Conservation (phyloP, 2,888 invertebrate genomes). For the Brenthis ino region DNA sequence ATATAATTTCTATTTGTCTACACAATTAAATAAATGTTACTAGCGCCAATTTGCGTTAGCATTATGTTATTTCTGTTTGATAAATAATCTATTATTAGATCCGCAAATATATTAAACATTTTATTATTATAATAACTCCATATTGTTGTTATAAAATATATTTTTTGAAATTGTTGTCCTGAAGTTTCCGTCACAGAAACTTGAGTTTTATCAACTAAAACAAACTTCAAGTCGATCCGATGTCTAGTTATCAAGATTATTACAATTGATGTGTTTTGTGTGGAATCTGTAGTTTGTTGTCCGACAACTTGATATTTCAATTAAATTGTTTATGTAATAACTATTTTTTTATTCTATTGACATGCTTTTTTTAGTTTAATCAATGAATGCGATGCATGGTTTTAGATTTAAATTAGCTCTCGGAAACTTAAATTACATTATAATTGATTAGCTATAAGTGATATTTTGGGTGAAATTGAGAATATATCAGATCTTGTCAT, state of each 20-base stretch:
- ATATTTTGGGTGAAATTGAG: conserved; percentile 29
- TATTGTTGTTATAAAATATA: background rate
- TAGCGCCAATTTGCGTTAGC: background rate
- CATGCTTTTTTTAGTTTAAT: conserved; percentile 77
- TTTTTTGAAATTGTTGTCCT: background rate
- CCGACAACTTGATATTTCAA: conserved; percentile 77
- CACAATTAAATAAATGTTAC: background rate
- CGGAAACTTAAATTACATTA: conserved; percentile 59
- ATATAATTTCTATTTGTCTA: conserved; percentile 1
- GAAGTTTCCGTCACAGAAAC: background rate
- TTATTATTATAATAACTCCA: background rate
- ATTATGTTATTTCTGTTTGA: conserved; percentile 2
- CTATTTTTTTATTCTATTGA: conserved; percentile 79
- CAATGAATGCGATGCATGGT: conserved; percentile 73
- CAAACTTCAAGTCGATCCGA: conserved; percentile 13
- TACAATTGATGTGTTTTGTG: conserved; percentile 67
- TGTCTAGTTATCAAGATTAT: conserved; percentile 22
- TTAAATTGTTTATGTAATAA: conserved; percentile 80
- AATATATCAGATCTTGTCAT: conserved; percentile 50
- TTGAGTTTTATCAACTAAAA: background rate
- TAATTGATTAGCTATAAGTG: conserved; percentile 69
- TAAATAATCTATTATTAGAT: conserved; percentile 1
- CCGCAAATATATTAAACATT: conserved; percentile 4
- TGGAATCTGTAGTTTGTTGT: conserved; percentile 79
- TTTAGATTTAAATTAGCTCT: conserved; percentile 73